Base-by-base conservation (phyloP, 2,797 vertebrate species). In the Todus mexicanus region DNA sequence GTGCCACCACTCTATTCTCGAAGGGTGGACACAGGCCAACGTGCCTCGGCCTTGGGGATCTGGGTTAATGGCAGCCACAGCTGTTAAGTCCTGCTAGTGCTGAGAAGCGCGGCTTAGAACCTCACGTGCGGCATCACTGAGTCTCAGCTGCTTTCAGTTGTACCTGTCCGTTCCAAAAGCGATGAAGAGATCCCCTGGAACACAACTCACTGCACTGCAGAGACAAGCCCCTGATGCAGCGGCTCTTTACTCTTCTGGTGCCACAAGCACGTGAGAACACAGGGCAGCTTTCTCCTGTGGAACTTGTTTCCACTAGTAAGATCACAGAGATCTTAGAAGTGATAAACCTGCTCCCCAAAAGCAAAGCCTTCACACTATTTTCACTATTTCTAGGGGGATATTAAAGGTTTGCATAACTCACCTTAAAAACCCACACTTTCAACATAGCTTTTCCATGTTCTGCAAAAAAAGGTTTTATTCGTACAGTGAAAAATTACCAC, bases 181-280 rank as follows among this genome's bases (percentile, higher is more conserved):
- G 14, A n/a, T 35, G 45, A n/a, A n/a, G 43, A 45, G 23, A 48
- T 13, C n/a, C 35, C 29, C 66, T 50, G n/a, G 2, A 10, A 18
- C 0, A 0, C 7, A n/a, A 51, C 43, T 65, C 37, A 29, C 45
- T n/a, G 35, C 11, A 4, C 38, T 7, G 6, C 4, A 33, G 64
- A 59, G 50, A 65, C 47, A 69, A 89, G 40, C 8, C 21, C 63
- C 20, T 4, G 4, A 66, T 4, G 27, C 3, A 1, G 73, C 26
- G 84, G 76, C 43, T 66, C 19, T 16, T n/a, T 5, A 33, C 37
- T 33, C 27, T 29, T 53, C 66, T 7, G 31, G 7, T 48, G 40
- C 53, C 31, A 47, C 4, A 7, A 72, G 37, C 4, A n/a, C 20
- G 6, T 0, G 1, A 38, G 26, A 68, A 29, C 2, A 22, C 35